phyloP scores from a whole-genome alignment of 2,797 vertebrate genomes.

The Falco rusticolus region DNA sequence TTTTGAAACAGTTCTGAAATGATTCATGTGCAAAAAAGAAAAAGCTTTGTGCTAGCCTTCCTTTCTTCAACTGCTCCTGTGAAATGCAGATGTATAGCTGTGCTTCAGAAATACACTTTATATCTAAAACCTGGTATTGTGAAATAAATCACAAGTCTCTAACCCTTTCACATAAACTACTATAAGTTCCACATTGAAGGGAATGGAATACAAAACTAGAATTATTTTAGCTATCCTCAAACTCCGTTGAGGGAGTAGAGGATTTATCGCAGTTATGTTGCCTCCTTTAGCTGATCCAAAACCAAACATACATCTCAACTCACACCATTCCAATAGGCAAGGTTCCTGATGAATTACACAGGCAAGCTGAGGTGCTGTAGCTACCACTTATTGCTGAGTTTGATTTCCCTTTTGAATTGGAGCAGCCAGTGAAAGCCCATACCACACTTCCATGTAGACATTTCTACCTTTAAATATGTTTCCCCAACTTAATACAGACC shows the following conservation, averaged over 20 bases:
- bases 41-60: slow-evolving; percentile 9
- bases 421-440: not conserved
- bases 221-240: not conserved
- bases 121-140: not conserved
- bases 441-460: fast-evolving
- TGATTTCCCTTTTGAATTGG: not conserved
- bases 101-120: slow-evolving; percentile 13
- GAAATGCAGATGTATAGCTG: slow-evolving; percentile 32
- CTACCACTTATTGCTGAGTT: not conserved
- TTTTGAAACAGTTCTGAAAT: not conserved
- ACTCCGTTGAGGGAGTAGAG: not conserved
- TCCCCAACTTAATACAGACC: not conserved
- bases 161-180: not conserved
- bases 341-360: not conserved
- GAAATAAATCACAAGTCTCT: slow-evolving; percentile 17
- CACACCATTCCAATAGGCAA: not conserved
- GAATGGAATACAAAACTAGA: not conserved
- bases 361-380: not conserved
- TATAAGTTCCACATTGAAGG: not conserved
- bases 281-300: not conserved
- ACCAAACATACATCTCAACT: not conserved
- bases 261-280: not conserved
- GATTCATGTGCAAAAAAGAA: slow-evolving; percentile 24
- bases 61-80: not conserved
- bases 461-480: not conserved